Evolutionary conservation across 2,113 vertebrate genomes (phyloP).

Genomic region (Regulus satrapa): DNA sequence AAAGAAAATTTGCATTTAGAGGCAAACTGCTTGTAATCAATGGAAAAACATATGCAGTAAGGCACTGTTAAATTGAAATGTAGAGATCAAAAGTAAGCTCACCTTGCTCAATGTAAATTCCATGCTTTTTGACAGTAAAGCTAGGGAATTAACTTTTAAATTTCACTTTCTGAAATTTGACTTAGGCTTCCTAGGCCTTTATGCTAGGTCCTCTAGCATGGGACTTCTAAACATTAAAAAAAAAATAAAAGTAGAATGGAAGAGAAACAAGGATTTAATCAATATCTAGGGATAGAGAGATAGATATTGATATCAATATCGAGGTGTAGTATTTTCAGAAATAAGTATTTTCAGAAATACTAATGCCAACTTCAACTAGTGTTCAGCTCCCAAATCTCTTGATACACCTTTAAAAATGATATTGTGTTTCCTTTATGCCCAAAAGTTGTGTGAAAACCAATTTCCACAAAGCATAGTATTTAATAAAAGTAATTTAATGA

Average conservation of each 20-base stretch:
- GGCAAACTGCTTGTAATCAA: neutral
- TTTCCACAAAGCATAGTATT: neutral
- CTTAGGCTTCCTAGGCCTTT: neutral
- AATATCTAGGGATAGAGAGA: neutral
- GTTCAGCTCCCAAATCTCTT: neutral
- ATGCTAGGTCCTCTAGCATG: neutral
- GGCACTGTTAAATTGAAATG: neutral
- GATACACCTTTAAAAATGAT: neutral
- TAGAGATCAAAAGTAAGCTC: neutral
- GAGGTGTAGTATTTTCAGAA: neutral
- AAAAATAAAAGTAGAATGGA: neutral
- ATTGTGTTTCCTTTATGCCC: neutral
- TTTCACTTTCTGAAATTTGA: neutral
- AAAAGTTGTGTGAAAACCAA: neutral
- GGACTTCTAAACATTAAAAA: neutral
- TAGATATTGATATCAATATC: too few relatives aligned
- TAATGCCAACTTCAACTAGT: neutral
- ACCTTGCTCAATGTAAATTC: neutral
- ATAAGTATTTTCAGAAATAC: too few relatives aligned
- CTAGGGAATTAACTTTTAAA: neutral
- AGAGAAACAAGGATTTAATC: neutral
- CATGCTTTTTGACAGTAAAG: neutral
- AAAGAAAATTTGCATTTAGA: neutral
- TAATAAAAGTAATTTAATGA: neutral
- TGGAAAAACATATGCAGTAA: neutral